Percentiles rank a stretch among this genome's conserved stretches.
Conservation (phyloP, 2,888 invertebrate genomes). For the Arctia plantaginis region DNA sequence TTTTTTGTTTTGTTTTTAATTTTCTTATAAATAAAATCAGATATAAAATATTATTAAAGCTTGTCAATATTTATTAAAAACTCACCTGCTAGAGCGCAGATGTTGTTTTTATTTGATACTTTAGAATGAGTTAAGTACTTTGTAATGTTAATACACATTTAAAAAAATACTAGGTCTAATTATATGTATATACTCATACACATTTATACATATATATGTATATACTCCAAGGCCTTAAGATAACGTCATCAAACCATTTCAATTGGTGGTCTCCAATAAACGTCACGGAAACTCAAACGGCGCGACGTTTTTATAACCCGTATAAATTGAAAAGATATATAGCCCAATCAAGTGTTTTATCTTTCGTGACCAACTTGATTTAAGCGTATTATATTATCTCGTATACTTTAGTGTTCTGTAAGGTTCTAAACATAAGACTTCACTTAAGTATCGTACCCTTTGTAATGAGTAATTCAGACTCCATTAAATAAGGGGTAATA, state of each 20-base stretch:
- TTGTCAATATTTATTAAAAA: constrained; percentile 28
- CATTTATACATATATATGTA: constrained; percentile 13
- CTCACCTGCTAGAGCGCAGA: constrained; percentile 42
- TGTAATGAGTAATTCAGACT: background rate
- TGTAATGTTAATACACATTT: constrained; percentile 25
- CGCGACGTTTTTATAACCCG: constrained; percentile 59
- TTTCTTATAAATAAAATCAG: background rate
- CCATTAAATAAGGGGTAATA: background rate
- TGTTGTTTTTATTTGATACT: constrained; percentile 32
- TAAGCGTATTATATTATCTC: constrained; percentile 41
- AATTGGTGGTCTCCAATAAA: constrained; percentile 50
- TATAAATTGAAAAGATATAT: constrained; percentile 62
- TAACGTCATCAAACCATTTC: constrained; percentile 51
- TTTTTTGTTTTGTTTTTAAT: background rate
- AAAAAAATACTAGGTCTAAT: background rate
- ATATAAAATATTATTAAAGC: constrained; percentile 27
- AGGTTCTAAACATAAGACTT: constrained; percentile 25
- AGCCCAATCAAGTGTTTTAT: constrained; percentile 55
- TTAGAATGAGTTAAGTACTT: constrained; percentile 24
- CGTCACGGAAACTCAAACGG: constrained; percentile 50
- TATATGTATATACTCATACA: background rate
- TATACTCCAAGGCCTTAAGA: constrained; percentile 30
- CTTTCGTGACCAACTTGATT: constrained; percentile 52
- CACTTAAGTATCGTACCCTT: background rate
- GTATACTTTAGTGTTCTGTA: constrained; percentile 26